Percentiles rank a stretch among this genome's conserved stretches.
Evolutionary conservation across 2,888 invertebrate genomes (phyloP).

Genomic region (Ligdia adustata): DNA sequence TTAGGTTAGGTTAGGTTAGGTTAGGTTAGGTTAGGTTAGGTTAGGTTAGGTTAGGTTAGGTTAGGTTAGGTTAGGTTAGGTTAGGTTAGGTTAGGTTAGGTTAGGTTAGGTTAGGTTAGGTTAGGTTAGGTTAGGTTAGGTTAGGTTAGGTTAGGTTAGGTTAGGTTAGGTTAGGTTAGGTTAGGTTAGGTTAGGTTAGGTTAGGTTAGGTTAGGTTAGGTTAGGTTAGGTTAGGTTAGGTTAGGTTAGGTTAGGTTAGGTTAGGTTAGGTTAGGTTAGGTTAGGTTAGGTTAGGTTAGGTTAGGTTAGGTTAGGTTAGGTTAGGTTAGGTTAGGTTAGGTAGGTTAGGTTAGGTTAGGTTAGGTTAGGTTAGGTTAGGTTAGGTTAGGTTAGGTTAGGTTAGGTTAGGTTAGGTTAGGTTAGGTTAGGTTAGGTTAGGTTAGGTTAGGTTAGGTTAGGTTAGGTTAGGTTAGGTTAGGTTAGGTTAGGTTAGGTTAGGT

Average conservation of each 20-base stretch:
- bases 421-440: slow-evolving; percentile 21
- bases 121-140: slow-evolving; percentile 23
- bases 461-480: slow-evolving; percentile 33
- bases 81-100: slow-evolving; percentile 7
- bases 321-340: too few relatives aligned
- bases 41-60: slow-evolving; percentile 16
- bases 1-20: slow-evolving; percentile 21
- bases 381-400: slow-evolving; percentile 29
- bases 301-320: slow-evolving; percentile 20
- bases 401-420: slow-evolving; percentile 25
- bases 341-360: slow-evolving; percentile 18
- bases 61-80: slow-evolving; percentile 10
- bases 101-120: slow-evolving; percentile 20
- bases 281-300: slow-evolving; percentile 21
- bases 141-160: slow-evolving; percentile 29
- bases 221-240: slow-evolving; percentile 18
- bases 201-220: slow-evolving; percentile 24
- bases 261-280: slow-evolving; percentile 18
- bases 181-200: slow-evolving; percentile 28
- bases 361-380: slow-evolving; percentile 13
- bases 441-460: slow-evolving; percentile 30
- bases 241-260: slow-evolving; percentile 23
- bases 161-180: slow-evolving; percentile 27
- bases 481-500: slow-evolving; percentile 36
- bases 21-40: slow-evolving; percentile 19